Evolutionary conservation across 2,113 vertebrate genomes (phyloP).

Genomic region (Eulemur macaco): DNA sequence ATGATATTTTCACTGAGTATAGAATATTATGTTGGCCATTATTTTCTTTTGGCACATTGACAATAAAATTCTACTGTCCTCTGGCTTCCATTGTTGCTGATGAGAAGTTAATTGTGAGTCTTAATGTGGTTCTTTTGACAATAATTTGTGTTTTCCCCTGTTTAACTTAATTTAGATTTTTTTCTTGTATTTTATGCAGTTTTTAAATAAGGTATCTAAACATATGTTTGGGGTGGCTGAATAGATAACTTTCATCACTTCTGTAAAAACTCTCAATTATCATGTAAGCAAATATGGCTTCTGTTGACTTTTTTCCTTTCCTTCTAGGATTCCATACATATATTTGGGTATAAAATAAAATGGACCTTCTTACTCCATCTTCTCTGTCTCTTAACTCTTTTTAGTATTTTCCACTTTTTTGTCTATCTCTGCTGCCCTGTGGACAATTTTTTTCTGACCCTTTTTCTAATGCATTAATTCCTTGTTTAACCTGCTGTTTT

Average conservation of each 20-base stretch:
- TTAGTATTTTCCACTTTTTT: background rate
- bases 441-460: background rate
- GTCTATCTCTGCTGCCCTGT: background rate
- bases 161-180: background rate
- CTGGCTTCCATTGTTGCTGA: background rate
- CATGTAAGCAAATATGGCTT: background rate
- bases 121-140: background rate
- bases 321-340: background rate
- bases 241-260: background rate
- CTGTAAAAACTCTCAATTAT: background rate
- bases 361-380: background rate
- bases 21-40: background rate
- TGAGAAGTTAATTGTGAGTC: background rate
- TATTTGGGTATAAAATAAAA: background rate
- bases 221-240: background rate
- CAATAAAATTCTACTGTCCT: background rate
- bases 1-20: background rate
- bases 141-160: background rate
- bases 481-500: background rate
- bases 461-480: background rate
- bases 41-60: background rate
- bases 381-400: background rate
- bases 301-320: background rate
- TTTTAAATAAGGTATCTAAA: background rate
- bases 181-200: background rate